These are phyloP conservation scores for Drosophila teissieri DNA, from an alignment of 1,140 invertebrate genomes.

Conservation along the genomic window DNA sequence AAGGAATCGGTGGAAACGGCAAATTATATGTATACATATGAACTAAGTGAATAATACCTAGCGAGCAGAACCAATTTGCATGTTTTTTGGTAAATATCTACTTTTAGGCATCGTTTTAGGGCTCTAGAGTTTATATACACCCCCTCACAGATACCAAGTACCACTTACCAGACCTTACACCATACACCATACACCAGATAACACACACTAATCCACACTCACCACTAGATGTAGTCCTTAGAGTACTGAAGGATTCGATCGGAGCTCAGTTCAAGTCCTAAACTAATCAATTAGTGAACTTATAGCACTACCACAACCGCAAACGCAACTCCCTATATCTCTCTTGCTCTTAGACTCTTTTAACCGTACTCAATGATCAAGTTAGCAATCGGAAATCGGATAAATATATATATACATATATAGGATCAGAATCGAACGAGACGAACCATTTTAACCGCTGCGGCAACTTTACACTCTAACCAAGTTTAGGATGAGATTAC, in stretches of 20 bases:
- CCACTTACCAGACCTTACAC: background rate
- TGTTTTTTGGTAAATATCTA: constrained; percentile 73
- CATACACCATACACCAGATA: background rate
- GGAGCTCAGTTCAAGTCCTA: constrained; percentile 75
- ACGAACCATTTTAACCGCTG: constrained; percentile 61
- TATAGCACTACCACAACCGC: constrained; percentile 66
- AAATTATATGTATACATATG: constrained; percentile 68
- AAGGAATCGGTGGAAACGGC: constrained; percentile 25
- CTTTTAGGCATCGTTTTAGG: constrained; percentile 79
- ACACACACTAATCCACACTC: constrained; percentile 17
- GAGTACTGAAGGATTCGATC: constrained; percentile 28
- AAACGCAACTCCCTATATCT: constrained; percentile 52
- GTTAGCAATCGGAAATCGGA: constrained; percentile 33
- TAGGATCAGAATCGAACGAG: constrained; percentile 39
- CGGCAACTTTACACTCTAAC: constrained; percentile 77
- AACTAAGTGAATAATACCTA: constrained; percentile 72
- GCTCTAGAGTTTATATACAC: constrained; percentile 72
- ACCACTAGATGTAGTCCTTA: constrained; percentile 18
- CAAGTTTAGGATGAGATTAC: constrained; percentile 77
- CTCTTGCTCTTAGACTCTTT: constrained; percentile 76
- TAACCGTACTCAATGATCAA: constrained; percentile 56
- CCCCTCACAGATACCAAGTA: background rate
- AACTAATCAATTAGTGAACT: constrained; percentile 78
- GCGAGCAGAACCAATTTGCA: constrained; percentile 82
- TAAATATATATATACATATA: constrained; percentile 16